phyloP scores from a whole-genome alignment of 1,140 invertebrate species.

The Orchestia grillus region DNA sequence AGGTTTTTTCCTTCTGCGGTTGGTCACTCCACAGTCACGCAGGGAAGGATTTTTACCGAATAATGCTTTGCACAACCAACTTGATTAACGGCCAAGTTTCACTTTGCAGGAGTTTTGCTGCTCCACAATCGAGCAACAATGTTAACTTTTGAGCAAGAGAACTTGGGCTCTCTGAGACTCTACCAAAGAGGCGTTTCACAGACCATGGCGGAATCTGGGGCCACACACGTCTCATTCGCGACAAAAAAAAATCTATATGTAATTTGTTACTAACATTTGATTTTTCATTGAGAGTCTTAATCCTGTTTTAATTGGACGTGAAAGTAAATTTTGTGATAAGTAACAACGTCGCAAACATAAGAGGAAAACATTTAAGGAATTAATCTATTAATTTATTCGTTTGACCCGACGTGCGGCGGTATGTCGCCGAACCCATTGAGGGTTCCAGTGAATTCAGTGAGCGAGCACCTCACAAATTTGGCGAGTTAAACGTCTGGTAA shows the following conservation, averaged over 20 bases:
- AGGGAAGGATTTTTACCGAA: slow-evolving; percentile 30
- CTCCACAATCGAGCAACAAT: slow-evolving; percentile 39
- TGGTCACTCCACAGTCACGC: slow-evolving; percentile 49
- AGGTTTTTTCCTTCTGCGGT: slow-evolving; percentile 30
- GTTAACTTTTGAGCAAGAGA: not conserved
- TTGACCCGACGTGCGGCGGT: not conserved
- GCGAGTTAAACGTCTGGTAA: slow-evolving; percentile 48
- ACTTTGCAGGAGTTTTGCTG: slow-evolving; percentile 36
- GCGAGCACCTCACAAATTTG: slow-evolving; percentile 25
- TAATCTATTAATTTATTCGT: slow-evolving; percentile 3
- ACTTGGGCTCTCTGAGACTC: not conserved
- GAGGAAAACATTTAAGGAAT: not conserved
- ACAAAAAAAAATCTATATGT: not conserved
- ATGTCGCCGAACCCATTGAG: not conserved
- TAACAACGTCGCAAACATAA: not conserved
- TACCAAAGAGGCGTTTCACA: not conserved
- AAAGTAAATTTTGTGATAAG: not conserved
- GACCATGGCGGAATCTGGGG: not conserved
- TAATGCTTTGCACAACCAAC: slow-evolving; percentile 49
- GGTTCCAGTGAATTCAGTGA: not conserved
- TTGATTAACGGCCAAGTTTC: slow-evolving; percentile 51
- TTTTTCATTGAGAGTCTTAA: not conserved
- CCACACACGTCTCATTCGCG: not conserved
- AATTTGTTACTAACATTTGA: not conserved
- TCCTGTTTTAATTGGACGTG: not conserved